Evolutionary conservation across 1,140 invertebrate species (phyloP), one percentile per base, ranked within the genome.

Genomic region (Pararge aegeria): DNA sequence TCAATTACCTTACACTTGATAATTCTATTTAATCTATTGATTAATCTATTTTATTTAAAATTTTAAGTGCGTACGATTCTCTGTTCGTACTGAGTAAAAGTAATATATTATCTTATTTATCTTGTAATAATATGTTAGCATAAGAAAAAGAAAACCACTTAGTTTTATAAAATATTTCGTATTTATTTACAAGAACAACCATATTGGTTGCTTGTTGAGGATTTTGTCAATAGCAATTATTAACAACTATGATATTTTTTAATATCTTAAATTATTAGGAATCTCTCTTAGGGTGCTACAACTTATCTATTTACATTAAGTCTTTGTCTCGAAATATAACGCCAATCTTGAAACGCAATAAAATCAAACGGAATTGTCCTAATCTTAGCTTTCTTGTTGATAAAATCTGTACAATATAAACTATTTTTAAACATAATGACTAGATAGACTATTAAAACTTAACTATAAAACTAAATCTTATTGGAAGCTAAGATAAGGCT

Each of bases 221-320:
- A 51, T 72, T 71, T 70, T 69, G 61, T 68, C 56, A 52, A 59
- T 40, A 38, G 29, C 49, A 50, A 57, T 50, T 71, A 66, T 70
- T 69, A 75, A 69, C 56, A 70, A 76, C 64, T 58, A 65, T 64
- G 27, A 66, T 70, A n/a, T 66, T 70, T 56, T 10, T 51, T 69
- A 74, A 75, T 65, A 65, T 76, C 78, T 86, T 84, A 86, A 70
- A 78, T 69, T 86, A 86, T 85, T 88, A 88, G 85, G 85, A 88
- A 88, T 86, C 76, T 83, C 38, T 78, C 79, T 85, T 88, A 86
- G 51, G 81, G 80, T 87, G 57, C 84, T 83, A 86, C 40, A 40
- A 55, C 55, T 56, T 80, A 75, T 69, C 37, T 81, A 78, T 82
- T 27, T 83, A 84, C 76, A 83, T 50, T 68, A 78, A 87, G 82